Conservation (phyloP, 2,797 vertebrate species). For the Eulemur coronatus region DNA sequence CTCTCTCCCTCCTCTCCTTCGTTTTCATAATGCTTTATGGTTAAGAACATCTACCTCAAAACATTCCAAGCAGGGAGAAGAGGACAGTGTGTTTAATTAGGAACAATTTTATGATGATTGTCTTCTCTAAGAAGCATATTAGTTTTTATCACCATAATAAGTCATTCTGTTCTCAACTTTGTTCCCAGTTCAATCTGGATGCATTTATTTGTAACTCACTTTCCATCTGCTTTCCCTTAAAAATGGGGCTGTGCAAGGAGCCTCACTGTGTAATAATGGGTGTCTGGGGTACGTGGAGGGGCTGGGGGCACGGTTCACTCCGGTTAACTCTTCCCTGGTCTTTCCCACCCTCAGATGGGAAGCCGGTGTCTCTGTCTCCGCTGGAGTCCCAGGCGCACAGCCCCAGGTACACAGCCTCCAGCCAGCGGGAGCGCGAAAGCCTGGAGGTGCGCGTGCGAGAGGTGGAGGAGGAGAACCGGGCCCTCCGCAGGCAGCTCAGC, state of each 20-base stretch:
- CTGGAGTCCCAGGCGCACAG: constrained; percentile 92
- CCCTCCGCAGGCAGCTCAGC: constrained; percentile 93
- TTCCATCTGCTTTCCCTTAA: background rate
- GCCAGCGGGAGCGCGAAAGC: constrained; percentile 89
- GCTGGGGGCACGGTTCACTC: rapidly evolving
- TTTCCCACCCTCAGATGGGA: constrained; percentile 88
- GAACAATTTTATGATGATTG: background rate
- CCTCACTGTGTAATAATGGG: background rate
- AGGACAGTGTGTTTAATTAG: constrained; percentile 44
- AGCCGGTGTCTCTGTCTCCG: constrained; percentile 93
- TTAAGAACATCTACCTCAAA: background rate
- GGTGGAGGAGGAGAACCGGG: constrained; percentile 96
- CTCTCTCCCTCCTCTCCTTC: too few relatives aligned
- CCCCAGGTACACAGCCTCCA: constrained; percentile 84
- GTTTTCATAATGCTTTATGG: background rate
- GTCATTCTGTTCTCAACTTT: constrained; percentile 65
- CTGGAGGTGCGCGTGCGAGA: constrained; percentile 94
- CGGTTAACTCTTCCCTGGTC: background rate
- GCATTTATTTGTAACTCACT: background rate
- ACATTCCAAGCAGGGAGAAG: background rate
- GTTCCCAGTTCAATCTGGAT: constrained; percentile 49
- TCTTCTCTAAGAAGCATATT: constrained; percentile 45
- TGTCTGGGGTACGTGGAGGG: background rate
- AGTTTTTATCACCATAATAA: constrained; percentile 59
- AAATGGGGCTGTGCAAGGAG: background rate